Evolutionary conservation across 2,888 invertebrate species (phyloP), one percentile per base, ranked within the genome.

Genomic region (Timandra comae): DNA sequence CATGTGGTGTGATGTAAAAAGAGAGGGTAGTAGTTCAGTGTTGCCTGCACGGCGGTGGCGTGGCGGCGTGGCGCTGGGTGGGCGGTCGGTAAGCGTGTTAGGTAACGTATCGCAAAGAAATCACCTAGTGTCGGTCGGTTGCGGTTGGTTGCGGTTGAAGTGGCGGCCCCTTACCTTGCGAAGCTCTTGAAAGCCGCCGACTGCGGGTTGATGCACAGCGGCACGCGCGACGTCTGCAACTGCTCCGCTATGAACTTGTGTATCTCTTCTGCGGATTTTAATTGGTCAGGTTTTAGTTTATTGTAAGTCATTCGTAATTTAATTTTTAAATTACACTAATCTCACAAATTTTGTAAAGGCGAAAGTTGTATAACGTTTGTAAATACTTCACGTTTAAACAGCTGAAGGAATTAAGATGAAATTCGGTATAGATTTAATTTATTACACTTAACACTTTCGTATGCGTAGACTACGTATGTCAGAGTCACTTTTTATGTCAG

Each of bases 141-240:
- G 66, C 68, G 61, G 63, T 67, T 61, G 69, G 64, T 66, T 63
- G 73, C 60, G 57, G 64, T 59, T 63, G 63, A 57, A 55, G 56
- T 58, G 62, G 68, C 68, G 56, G 70, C 79, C 68, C 84, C 92
- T 95, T 94, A 99, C 98, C 97, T 99, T 90, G 98, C 96, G 92
- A 99, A 99, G 90, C 97, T 98, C 90, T 98, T 98, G 91, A 98
- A 99, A 81, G 99, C 98, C 79, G 98, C 98, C 72, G 98, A 98
- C 88, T 98, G 97, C 63, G 99, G 99, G 88, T 99, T 99, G 89
- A 99, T 99, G 90, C 99, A 99, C 62, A 99, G 90, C 55, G 99
- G 99, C 62, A 99, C 97, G 56, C 97, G 93, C 70, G 95, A 95
- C 67, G 96, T 94, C 79, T 96, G 95, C 75, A 96, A 89, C 84